These are phyloP conservation scores for Temnothorax unifasciatus DNA, from an alignment of 2,888 invertebrate species.

Conservation along the genomic window DNA sequence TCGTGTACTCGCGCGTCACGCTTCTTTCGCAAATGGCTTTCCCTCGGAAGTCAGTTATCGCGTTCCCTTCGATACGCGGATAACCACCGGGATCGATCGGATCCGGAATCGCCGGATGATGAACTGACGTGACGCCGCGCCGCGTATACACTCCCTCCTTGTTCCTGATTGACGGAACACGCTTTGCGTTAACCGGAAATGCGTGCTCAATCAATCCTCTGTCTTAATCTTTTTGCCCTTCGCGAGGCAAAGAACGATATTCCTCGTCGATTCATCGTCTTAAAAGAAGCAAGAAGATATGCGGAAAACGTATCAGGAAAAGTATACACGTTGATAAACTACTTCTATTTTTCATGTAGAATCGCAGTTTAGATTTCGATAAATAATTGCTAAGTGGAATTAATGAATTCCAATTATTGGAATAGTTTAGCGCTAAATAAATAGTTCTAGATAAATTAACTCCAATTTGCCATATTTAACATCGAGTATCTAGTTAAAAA, in stretches of 20 bases:
- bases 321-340: neutral
- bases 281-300: neutral
- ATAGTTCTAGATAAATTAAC: neutral
- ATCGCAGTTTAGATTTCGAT: neutral
- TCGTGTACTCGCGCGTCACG: neutral
- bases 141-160: too few relatives aligned
- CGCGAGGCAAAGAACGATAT: neutral
- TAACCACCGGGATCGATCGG: neutral
- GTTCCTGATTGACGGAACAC: neutral
- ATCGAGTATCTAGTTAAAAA: neutral
- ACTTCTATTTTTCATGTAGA: neutral
- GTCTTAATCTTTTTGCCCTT: neutral
- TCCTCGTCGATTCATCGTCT: conserved; percentile 11
- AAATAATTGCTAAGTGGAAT: neutral
- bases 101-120: neutral
- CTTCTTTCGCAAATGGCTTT: neutral
- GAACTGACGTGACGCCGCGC: neutral
- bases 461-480: neutral
- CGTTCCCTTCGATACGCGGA: neutral
- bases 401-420: neutral
- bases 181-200: conserved; percentile 2
- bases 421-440: neutral
- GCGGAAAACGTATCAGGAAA: neutral
- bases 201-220: conserved; percentile 3
- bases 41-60: neutral